A percentile compares a stretch with the other conserved stretches of the same genome.
Evolutionary conservation across 1,140 invertebrate genomes (phyloP).

Genomic region (Tetragonula clypearis): DNA sequence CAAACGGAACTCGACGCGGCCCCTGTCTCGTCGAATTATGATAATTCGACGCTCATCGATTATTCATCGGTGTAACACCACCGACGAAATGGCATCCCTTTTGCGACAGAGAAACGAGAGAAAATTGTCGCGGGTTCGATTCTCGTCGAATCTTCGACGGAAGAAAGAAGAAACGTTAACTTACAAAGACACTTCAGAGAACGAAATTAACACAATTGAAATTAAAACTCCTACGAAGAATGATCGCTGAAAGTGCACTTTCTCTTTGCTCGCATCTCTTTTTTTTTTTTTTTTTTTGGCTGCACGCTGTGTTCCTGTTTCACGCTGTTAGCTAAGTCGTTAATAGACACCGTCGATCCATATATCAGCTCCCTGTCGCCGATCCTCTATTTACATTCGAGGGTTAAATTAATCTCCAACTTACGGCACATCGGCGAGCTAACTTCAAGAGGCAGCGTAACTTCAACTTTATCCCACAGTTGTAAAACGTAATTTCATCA

Average conservation of each 20-base stretch:
- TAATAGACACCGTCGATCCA: too few species aligned
- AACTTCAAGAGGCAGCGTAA: slow-evolving; percentile 1
- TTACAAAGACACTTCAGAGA: not conserved
- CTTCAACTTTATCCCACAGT: slow-evolving; percentile 9
- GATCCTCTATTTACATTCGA: slow-evolving; percentile 18
- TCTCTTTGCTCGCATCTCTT: too few species aligned
- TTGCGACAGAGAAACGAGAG: not conserved
- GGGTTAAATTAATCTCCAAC: slow-evolving; percentile 35
- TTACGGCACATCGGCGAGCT: slow-evolving; percentile 13
- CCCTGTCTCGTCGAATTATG: slow-evolving; percentile 7
- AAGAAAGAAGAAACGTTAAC: not conserved
- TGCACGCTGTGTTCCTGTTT: not conserved
- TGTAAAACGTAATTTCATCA: slow-evolving; percentile 15
- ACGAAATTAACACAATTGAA: not conserved
- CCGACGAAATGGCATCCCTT: not conserved
- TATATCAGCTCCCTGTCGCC: not conserved
- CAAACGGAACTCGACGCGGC: not conserved
- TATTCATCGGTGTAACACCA: slow-evolving; percentile 1
- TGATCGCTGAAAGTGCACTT: not conserved
- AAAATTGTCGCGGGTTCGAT: not conserved
- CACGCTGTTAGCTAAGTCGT: not conserved
- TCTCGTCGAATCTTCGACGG: too few species aligned
- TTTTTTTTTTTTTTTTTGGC: not conserved
- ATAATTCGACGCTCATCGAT: slow-evolving; percentile 28
- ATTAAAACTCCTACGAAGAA: not conserved